Evolutionary conservation across 2,113 vertebrate genomes (phyloP).

Genomic region (Laterallus jamaicensis): DNA sequence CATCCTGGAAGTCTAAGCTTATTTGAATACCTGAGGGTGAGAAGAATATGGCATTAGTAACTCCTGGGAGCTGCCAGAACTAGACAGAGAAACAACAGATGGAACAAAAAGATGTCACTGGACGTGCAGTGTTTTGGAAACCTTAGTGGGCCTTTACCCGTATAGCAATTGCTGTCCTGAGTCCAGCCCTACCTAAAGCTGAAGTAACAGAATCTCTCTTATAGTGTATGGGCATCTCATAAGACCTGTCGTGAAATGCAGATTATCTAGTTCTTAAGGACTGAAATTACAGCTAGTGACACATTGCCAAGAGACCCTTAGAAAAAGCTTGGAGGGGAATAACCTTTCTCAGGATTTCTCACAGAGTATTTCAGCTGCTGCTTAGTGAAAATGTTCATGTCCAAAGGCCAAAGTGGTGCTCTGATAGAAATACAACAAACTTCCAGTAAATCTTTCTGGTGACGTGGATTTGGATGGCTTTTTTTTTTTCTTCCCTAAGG

Average conservation of each 20-base stretch:
- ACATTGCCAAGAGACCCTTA: background rate
- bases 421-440: background rate
- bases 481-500: background rate
- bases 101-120: background rate
- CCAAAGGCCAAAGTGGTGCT: background rate
- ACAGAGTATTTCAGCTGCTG: background rate
- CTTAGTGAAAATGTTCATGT: background rate
- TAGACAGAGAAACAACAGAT: background rate
- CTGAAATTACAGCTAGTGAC: background rate
- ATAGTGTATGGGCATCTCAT: background rate
- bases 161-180: background rate
- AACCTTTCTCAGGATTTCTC: background rate
- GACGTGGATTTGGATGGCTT: background rate
- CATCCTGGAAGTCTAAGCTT: slow-evolving; percentile 42
- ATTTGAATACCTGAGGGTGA: slow-evolving; percentile 13
- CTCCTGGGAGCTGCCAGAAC: background rate
- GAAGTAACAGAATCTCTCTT: background rate
- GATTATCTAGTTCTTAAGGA: background rate
- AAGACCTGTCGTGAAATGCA: background rate
- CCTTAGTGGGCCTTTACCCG: background rate
- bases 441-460: background rate
- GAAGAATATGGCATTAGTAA: background rate
- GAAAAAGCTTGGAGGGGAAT: background rate
- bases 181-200: background rate
- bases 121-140: background rate